Evolutionary conservation across 1,140 invertebrate genomes (phyloP), one percentile per base, ranked within the genome.

Genomic region (Temnothorax curvispinosus): DNA sequence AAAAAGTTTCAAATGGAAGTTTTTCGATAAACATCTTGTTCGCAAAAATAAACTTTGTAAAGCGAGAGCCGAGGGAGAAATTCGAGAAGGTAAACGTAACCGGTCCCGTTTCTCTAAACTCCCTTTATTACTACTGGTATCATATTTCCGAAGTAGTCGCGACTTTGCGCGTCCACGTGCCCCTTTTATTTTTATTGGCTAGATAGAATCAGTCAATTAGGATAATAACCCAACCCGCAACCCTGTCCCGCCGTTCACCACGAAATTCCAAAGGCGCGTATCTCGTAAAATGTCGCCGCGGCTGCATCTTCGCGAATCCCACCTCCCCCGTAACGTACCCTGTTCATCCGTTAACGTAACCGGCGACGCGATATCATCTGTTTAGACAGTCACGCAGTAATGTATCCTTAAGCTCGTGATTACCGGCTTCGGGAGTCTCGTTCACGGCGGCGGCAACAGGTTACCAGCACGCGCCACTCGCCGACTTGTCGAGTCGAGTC

Each of bases 371-470:
- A 82, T 74, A 74, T 72, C 71, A 74, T 47, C 58, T 47, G 21
- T 77, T 62, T 64, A 84, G 47, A 21, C 60, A 77, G 69, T 86
- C 77, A 64, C 58, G 75, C 32, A 44, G 81, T 76, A 90, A 90
- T 90, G 90, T 89, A 91, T 91, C 89, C 78, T 91, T 91, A 91
- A 91, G 87, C 90, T 91, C 85, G 77, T 87, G 90, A 91, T 91
- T 91, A 91, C 87, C 89, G 89, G 90, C 89, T 87, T 86, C 90
- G 76, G 41, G 75, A 91, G 84, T 89, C 88, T 91, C 76, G 85
- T 91, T 91, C 89, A 80, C 81, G 76, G 86, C 77, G 89, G 89
- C 81, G 87, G 92, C 92, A 92, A 93, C 88, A 92, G 87, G 88
- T 91, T 91, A 91, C 76, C 88, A 85, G 85, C 90, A 91, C 89